Evolutionary conservation across 2,113 vertebrate species (phyloP).

Genomic region (Gopherus flavomarginatus): DNA sequence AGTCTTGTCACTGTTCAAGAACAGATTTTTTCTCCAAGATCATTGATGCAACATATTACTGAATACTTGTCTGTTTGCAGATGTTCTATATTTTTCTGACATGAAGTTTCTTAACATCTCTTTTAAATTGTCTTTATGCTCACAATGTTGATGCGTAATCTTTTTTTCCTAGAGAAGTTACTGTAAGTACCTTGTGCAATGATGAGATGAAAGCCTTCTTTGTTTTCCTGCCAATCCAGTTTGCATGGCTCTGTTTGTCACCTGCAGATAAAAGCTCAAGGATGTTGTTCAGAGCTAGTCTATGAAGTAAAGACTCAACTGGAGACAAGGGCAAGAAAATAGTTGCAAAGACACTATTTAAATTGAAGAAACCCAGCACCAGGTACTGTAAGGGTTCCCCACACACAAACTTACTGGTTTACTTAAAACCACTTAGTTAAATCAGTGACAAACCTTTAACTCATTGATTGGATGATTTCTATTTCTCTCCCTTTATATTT

Average conservation of each 20-base stretch:
- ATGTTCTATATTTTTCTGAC: constrained; percentile 76
- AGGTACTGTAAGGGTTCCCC: constrained; percentile 39
- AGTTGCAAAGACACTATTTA: constrained; percentile 45
- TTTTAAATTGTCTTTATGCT: constrained; percentile 77
- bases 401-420: constrained; percentile 16
- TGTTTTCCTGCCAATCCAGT: constrained; percentile 74
- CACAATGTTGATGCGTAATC: constrained; percentile 73
- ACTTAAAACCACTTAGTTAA: constrained; percentile 13
- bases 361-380: constrained; percentile 44
- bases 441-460: background rate
- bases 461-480: background rate
- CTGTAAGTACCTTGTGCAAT: constrained; percentile 66
- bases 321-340: constrained; percentile 35
- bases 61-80: constrained; percentile 61
- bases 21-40: constrained; percentile 27
- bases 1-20: constrained; percentile 47
- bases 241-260: constrained; percentile 70
- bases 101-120: constrained; percentile 76
- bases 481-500: background rate
- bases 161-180: constrained; percentile 70
- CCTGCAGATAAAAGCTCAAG: constrained; percentile 68
- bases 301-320: constrained; percentile 39
- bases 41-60: constrained; percentile 53
- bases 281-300: constrained; percentile 50
- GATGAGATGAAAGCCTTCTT: constrained; percentile 72